A percentile compares a stretch with the other conserved stretches of the same genome.
phyloP scores from a whole-genome alignment of 2,113 vertebrate species.

The Cyanistes caeruleus region DNA sequence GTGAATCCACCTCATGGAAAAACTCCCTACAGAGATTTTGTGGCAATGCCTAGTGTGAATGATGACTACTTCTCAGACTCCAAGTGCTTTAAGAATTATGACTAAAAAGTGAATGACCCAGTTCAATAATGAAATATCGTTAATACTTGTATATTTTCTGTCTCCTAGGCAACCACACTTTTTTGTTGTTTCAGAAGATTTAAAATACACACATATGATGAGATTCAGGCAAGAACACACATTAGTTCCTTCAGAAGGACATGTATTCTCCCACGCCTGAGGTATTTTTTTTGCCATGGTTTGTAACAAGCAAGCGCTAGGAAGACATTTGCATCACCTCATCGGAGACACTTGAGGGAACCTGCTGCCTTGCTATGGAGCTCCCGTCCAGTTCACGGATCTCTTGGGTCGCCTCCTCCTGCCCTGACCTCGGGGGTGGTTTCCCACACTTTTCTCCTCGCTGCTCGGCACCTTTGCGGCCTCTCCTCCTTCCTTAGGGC shows the following conservation, averaged over 20 bases:
- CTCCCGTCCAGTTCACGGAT: rapidly evolving
- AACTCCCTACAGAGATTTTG: not conserved
- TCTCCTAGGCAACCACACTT: not conserved
- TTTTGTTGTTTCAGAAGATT: not conserved
- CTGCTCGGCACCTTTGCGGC: not conserved
- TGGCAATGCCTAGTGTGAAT: not conserved
- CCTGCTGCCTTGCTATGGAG: rapidly evolving
- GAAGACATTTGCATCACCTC: not conserved
- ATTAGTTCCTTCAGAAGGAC: not conserved
- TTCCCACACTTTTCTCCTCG: not conserved
- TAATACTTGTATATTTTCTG: not conserved
- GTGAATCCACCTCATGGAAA: not conserved
- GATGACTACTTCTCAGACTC: not conserved
- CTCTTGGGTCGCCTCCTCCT: not conserved
- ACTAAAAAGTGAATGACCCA: not conserved
- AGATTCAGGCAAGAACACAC: not conserved
- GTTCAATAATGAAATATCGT: not conserved
- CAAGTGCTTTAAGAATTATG: not conserved
- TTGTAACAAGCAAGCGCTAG: not conserved
- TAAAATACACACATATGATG: not conserved
- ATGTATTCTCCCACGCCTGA: not conserved
- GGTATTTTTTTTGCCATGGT: not conserved
- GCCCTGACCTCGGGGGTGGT: too few species aligned
- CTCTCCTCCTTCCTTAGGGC: rapidly evolving
- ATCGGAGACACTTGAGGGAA: not conserved